Evolutionary conservation across 2,888 invertebrate species (phyloP), one percentile per base, ranked within the genome.

Genomic region (Drosophila nr. perissopoda): DNA sequence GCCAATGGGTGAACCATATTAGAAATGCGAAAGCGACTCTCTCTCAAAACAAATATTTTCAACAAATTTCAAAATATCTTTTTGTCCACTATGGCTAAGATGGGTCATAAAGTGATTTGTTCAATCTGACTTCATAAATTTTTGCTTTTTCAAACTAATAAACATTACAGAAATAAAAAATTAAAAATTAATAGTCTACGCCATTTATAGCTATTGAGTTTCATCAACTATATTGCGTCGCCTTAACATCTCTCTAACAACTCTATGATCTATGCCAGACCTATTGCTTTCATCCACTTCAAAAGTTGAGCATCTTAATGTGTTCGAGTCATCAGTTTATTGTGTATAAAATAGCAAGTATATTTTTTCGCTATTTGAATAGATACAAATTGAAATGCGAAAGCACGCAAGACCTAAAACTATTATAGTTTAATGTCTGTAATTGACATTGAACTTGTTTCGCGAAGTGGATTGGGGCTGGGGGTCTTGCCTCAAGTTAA

Each of bases 1-100:
- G 72, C 86, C 91, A 3, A 75, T 91, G 70, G 91, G 91, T 0
- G 91, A 91, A 60, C 74, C 78, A 4, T 82, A 87, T 54, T 89
- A 73, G 45, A 1, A 13, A 1, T n/a, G 21, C 7, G 13, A 11
- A 8, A 8, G 29, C 29, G 27, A 49, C 5, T 6, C 42, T 21
- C 1, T 11, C 10, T 5, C 5, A 21, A 42, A 40, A 21, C 2
- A 21, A 40, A 21, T 21, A 40, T 40, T 21, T 21, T 21, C 42
- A 42, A 42, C 11, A 11, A 42, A 21, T 11, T 42, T 42, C 42
- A 42, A 42, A 42, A 10, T 40, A 40, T 40, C 3, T 1, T 42
- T 13, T 42, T 21, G 21, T 40, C 16, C 36, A 36, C 36, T 36
- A 36, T 36, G 2, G 16, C 16, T 6, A 36, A 16, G 6, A 36